These are phyloP conservation scores for Myodes glareolus DNA, from an alignment of 2,113 vertebrate species.

Conservation along the genomic window DNA sequence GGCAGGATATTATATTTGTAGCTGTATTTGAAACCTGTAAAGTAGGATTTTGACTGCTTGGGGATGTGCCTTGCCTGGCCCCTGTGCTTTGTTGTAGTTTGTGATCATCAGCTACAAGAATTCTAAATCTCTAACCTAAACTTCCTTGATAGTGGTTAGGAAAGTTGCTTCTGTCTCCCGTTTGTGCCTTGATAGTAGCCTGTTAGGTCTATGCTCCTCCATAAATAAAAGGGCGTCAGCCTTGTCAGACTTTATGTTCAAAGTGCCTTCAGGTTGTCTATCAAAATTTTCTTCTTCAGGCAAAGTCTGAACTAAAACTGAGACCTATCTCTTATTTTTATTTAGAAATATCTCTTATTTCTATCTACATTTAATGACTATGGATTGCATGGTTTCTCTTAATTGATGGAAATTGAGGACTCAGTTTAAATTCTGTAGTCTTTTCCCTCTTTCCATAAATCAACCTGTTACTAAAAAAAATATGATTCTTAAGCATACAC, in stretches of 20 bases:
- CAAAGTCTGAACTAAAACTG: not conserved
- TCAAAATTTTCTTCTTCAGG: slow-evolving; percentile 11
- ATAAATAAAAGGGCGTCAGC: not conserved
- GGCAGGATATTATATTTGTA: not conserved
- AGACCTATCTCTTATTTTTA: not conserved
- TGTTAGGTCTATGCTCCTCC: not conserved
- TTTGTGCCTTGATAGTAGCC: not conserved
- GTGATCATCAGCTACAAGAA: not conserved
- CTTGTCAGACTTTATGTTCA: not conserved
- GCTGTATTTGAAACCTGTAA: not conserved
- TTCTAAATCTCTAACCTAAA: not conserved
- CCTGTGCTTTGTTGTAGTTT: not conserved
- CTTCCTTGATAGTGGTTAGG: not conserved
- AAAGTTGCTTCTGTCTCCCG: not conserved
- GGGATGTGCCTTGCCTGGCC: not conserved
- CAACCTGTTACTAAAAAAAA: not conserved
- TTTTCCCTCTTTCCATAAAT: slow-evolving; percentile 7
- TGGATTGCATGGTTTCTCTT: slow-evolving; percentile 4
- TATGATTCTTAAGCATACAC: not conserved
- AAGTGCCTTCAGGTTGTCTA: not conserved
- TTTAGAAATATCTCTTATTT: not conserved
- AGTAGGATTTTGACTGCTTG: not conserved
- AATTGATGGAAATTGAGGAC: not conserved
- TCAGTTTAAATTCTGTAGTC: not conserved
- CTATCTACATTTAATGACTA: not conserved